Base-by-base conservation (phyloP, 2,888 invertebrate genomes). In the Sphecodes monilicornis region DNA sequence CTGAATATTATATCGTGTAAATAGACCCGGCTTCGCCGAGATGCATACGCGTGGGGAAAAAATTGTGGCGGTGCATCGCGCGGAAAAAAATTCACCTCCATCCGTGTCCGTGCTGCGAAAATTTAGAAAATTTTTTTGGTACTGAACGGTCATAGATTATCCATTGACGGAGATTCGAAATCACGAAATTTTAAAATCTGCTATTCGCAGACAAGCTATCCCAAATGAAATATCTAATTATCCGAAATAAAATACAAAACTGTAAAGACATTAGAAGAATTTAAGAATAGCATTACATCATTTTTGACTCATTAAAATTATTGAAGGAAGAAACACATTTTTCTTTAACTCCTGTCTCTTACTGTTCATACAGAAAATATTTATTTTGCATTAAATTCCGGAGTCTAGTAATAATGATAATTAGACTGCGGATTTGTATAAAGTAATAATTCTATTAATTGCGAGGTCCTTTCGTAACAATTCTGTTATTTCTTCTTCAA, bases 1-100 rank as follows among this genome's bases (percentile, higher is more conserved):
- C 54, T 60, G 80, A 77, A 80, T 85, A 71, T 84, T 66, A 70
- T 71, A 69, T 29, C 69, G 60, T 13, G 50, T n/a, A n/a, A n/a
- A n/a, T n/a, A n/a, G 22, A 10, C 66, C 32, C 10, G 18, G n/a
- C 18, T 4, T n/a, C 32, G 36, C 36, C 50, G 50, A 46, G 26
- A 66, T 36, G 66, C 66, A 66, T 66, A 50, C 32, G 60, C 29
- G 18, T 50, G n/a, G n/a, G 36, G 66, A 41, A 60, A 29, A 41
- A 60, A 22, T 26, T 54, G 39, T 13, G 13, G 13, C n/a, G 68
- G 22, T 36, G 39, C n/a, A 68, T n/a, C 2, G 22, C n/a, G 39
- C 13, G n/a, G 11, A n/a, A n/a, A 36, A 66, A 66, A 36, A 11
- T 36, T 10, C 22, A 22, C 22, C 18, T n/a, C n/a, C n/a, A 5